These are phyloP conservation scores for Meandrina meandrites DNA, from an alignment of 92 coral and sea anemone species.

Conservation along the genomic window DNA sequence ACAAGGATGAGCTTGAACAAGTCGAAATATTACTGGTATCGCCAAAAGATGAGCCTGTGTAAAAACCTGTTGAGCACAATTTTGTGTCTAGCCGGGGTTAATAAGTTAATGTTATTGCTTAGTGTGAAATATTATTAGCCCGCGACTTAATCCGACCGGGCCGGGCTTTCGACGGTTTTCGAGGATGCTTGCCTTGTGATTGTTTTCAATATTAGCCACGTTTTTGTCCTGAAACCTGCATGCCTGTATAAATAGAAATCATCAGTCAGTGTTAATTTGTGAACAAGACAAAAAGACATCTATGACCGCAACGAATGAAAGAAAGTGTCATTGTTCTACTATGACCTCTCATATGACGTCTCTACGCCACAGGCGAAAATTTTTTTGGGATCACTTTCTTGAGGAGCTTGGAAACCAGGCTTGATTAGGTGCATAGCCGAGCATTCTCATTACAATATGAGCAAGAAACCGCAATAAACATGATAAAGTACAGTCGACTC, in stretches of 20 bases:
- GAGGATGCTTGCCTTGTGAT: background rate
- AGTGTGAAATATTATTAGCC: background rate
- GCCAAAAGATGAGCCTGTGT: background rate
- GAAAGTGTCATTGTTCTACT: background rate
- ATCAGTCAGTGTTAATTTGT: background rate
- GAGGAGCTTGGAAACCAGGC: too few species aligned
- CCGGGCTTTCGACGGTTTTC: too few species aligned
- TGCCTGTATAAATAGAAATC: background rate
- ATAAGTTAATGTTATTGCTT: background rate
- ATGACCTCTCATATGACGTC: background rate
- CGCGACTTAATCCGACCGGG: too few species aligned
- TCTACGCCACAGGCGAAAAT: too few species aligned
- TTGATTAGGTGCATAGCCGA: too few species aligned
- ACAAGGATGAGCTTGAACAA: background rate
- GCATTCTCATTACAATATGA: too few species aligned
- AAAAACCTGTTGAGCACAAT: too few species aligned
- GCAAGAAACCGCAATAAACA: too few species aligned
- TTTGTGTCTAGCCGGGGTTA: conserved; percentile 6
- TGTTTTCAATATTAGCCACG: background rate
- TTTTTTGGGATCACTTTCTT: too few species aligned
- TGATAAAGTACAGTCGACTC: too few species aligned
- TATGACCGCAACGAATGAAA: background rate
- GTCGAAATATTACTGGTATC: background rate
- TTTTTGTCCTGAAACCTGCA: background rate
- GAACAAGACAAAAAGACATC: background rate